Evolutionary conservation across 2,888 invertebrate species (phyloP).

Genomic region (Lepidocyrtoides sp.): DNA sequence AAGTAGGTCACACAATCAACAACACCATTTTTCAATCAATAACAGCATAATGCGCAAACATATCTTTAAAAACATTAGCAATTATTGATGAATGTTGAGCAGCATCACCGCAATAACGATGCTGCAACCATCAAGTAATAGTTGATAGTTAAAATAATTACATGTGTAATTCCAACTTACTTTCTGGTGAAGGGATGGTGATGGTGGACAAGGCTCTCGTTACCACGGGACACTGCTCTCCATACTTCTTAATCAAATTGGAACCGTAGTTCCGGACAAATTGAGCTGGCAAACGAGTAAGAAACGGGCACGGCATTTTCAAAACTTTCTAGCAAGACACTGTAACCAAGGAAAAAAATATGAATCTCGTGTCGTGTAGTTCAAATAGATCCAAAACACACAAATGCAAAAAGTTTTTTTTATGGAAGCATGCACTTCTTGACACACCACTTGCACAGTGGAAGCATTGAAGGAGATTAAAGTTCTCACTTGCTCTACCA

Average conservation of each 20-base stretch:
- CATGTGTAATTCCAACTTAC: slow-evolving; percentile 31
- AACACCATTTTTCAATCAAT: not conserved
- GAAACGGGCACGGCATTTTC: slow-evolving; percentile 95
- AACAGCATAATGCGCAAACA: not conserved
- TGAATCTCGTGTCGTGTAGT: not conserved
- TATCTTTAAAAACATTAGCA: not conserved
- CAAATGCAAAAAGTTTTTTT: too few relatives aligned
- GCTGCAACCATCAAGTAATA: too few relatives aligned
- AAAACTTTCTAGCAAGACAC: not conserved
- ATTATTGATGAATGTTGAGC: too few relatives aligned
- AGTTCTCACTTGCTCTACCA: not conserved
- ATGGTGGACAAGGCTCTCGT: slow-evolving; percentile 87
- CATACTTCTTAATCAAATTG: slow-evolving; percentile 92
- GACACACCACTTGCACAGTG: slow-evolving; percentile 22
- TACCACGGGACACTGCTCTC: slow-evolving; percentile 93
- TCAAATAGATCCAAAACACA: not conserved
- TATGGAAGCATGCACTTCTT: not conserved
- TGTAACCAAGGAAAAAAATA: not conserved
- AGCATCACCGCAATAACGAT: too few relatives aligned
- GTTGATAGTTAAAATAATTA: too few relatives aligned
- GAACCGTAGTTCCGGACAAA: slow-evolving; percentile 94
- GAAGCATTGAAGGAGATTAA: not conserved
- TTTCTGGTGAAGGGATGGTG: slow-evolving; percentile 59
- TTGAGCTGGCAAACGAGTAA: slow-evolving; percentile 92
- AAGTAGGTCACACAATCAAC: slow-evolving; percentile 32